Percentiles rank a stretch among this genome's conserved stretches.
Conservation (phyloP, 1,140 invertebrate species). For the Nebria ingens region DNA sequence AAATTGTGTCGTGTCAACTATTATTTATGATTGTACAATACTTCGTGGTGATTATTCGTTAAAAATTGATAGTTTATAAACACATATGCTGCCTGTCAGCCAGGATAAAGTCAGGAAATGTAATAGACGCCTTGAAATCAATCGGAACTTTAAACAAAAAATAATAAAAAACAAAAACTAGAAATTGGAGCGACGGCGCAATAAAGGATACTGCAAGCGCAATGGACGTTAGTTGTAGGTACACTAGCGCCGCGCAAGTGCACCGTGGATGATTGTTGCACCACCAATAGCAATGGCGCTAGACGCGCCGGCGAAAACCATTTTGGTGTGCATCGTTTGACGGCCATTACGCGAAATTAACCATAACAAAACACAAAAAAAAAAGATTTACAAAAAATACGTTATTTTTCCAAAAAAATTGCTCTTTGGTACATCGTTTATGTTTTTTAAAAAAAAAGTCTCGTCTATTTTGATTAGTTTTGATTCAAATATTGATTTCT, state of each 20-base stretch:
- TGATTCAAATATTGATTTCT: no score
- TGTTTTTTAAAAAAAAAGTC: no score
- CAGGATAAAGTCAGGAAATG: neutral
- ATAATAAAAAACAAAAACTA: conserved; percentile 1
- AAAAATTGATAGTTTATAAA: neutral
- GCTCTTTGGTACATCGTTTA: no score
- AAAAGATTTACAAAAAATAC: no score
- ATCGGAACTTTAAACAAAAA: conserved; percentile 6
- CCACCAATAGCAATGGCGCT: neutral
- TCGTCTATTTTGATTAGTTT: no score
- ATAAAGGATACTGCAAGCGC: neutral
- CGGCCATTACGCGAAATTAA: no score
- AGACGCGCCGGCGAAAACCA: no score
- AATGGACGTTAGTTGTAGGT: neutral
- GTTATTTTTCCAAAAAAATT: no score
- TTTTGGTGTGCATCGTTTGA: no score
- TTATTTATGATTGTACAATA: neutral
- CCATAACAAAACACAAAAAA: no score
- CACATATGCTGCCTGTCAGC: neutral
- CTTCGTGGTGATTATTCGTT: neutral
- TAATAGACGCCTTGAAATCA: conserved; percentile 3
- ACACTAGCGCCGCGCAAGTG: neutral
- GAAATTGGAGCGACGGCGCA: conserved; percentile 6
- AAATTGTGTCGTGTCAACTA: no score
- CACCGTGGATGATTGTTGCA: neutral